Evolutionary conservation across 2,797 vertebrate species (phyloP).

Genomic region (Sarcoramphus papa): DNA sequence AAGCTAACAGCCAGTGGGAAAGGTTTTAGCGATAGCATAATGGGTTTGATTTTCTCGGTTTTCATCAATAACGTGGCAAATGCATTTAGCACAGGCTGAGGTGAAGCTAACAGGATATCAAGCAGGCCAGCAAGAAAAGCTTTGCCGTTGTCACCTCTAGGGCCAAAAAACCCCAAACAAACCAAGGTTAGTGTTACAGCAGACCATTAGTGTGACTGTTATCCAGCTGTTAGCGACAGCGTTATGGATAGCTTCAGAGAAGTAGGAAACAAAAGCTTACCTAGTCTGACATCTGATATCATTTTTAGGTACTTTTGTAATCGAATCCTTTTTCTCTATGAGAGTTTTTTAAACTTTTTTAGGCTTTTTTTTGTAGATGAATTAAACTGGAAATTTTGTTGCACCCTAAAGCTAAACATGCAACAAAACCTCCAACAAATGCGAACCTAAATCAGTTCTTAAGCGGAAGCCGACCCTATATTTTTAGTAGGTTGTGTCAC

Average conservation of each 20-base stretch:
- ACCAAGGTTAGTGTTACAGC: not conserved
- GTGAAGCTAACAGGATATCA: not conserved
- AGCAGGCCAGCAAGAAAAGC: not conserved
- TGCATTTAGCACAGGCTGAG: conserved; percentile 15
- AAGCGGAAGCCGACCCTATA: not conserved
- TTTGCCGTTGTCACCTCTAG: not conserved
- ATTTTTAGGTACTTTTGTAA: not conserved
- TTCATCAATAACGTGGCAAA: not conserved
- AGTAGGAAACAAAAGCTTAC: not conserved
- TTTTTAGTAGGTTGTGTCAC: not conserved
- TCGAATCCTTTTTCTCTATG: not conserved
- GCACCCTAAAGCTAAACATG: not conserved
- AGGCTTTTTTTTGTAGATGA: not conserved
- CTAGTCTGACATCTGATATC: not conserved
- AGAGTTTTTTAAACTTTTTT: not conserved
- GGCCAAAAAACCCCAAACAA: not conserved
- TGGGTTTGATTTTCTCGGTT: conserved; percentile 50
- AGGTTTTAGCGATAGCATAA: conserved; percentile 5
- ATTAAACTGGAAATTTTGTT: not conserved
- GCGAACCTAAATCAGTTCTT: not conserved
- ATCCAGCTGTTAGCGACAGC: not conserved
- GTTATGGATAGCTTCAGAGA: not conserved
- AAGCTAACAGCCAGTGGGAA: not conserved
- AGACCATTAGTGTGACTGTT: not conserved
- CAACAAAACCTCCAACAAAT: not conserved